A percentile compares a stretch with the other conserved stretches of the same genome.
phyloP scores from a whole-genome alignment of 2,888 invertebrate species.

The Julus scandinavius region DNA sequence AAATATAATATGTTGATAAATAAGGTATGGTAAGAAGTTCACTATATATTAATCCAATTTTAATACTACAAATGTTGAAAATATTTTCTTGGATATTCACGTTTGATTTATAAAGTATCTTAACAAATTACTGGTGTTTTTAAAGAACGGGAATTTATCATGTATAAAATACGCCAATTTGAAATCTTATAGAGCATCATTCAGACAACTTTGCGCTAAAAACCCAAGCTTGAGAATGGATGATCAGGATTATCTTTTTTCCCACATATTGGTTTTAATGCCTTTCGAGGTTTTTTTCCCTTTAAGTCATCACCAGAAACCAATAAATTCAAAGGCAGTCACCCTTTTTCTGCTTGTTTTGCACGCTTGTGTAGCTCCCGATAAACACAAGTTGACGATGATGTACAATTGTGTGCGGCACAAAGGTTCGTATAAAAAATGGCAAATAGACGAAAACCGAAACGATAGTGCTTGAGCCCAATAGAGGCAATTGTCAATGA shows the following conservation, averaged over 20 bases:
- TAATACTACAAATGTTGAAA: too few species aligned
- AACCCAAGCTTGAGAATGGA: not conserved
- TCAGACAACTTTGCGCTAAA: too few species aligned
- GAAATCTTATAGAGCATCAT: too few species aligned
- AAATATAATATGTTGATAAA: too few species aligned
- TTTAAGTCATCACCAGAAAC: conserved; percentile 4
- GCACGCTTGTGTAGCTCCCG: conserved; percentile 14
- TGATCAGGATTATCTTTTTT: not conserved
- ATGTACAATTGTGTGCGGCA: not conserved
- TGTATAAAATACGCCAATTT: too few species aligned
- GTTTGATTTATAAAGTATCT: too few species aligned
- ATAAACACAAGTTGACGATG: conserved; percentile 20
- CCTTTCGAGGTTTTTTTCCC: not conserved
- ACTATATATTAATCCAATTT: too few species aligned
- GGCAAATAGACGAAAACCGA: not conserved
- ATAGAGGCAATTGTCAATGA: not conserved
- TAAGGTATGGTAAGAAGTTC: too few species aligned
- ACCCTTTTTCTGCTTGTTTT: conserved; percentile 7
- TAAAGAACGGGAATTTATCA: too few species aligned
- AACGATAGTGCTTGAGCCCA: not conserved
- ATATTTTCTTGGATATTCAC: too few species aligned
- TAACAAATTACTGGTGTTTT: too few species aligned
- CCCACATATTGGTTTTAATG: not conserved
- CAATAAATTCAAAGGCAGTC: not conserved
- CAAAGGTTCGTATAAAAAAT: not conserved